Evolutionary conservation across 1,140 invertebrate genomes (phyloP).

Genomic region (Hyles vespertilio): DNA sequence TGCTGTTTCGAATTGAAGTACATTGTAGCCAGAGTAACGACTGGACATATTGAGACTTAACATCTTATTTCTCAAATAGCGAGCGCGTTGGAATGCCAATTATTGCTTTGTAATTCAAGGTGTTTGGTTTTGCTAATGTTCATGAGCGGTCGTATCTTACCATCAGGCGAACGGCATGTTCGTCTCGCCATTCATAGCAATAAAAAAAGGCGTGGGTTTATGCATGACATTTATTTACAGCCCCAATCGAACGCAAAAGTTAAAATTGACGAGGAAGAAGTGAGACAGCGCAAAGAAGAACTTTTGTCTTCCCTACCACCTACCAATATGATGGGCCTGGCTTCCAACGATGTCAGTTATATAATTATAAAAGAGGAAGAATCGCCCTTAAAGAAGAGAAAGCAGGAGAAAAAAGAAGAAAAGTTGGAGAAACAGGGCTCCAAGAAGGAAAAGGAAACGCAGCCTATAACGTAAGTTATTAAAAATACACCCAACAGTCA

Average conservation of each 20-base stretch:
- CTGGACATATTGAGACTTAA: too few relatives aligned
- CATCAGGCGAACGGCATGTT: too few relatives aligned
- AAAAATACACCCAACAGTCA: not conserved
- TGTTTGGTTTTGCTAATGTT: too few relatives aligned
- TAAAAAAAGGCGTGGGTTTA: too few relatives aligned
- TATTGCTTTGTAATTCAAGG: too few relatives aligned
- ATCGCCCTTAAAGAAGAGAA: conserved; percentile 10
- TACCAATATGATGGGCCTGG: conserved; percentile 31
- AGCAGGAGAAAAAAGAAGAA: conserved; percentile 14
- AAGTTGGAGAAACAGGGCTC: conserved; percentile 9
- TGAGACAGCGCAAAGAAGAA: conserved; percentile 30
- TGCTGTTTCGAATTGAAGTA: too few relatives aligned
- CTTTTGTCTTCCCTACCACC: conserved; percentile 39
- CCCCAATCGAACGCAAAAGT: not conserved
- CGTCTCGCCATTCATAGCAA: too few relatives aligned
- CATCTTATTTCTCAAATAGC: too few relatives aligned
- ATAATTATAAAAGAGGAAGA: conserved; percentile 49
- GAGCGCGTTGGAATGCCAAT: too few relatives aligned
- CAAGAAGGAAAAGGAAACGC: conserved; percentile 34
- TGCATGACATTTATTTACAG: not conserved
- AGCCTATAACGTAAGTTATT: conserved; percentile 42
- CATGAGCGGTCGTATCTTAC: too few relatives aligned
- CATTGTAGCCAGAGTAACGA: too few relatives aligned
- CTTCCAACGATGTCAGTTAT: conserved; percentile 48
- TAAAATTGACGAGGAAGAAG: conserved; percentile 8